phyloP scores from a whole-genome alignment of 1,140 invertebrate genomes.

The Matsumurasca onukii region DNA sequence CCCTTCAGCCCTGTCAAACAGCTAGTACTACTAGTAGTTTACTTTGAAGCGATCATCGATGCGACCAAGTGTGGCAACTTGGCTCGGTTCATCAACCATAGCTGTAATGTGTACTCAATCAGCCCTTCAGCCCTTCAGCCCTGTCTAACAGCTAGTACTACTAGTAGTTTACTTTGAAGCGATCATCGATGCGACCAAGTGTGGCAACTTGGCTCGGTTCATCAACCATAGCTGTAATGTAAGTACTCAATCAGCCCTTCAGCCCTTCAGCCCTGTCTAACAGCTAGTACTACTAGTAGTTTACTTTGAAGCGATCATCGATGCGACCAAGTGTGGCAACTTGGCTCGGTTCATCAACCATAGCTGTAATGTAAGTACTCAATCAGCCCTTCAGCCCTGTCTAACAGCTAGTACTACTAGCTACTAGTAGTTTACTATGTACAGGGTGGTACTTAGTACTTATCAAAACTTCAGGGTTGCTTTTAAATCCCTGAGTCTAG shows the following conservation, averaged over 20 bases:
- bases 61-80: constrained; percentile 98
- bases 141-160: too few relatives aligned
- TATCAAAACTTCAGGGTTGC: too few relatives aligned
- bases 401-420: too few relatives aligned
- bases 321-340: constrained; percentile 98
- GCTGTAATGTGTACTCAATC: constrained; percentile 99
- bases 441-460: too few relatives aligned
- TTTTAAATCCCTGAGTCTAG: too few relatives aligned
- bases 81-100: constrained; percentile 99
- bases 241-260: too few relatives aligned
- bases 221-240: constrained; percentile 99
- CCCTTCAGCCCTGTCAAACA: too few relatives aligned
- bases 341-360: constrained; percentile 99
- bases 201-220: constrained; percentile 96
- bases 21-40: constrained; percentile 97
- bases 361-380: constrained; percentile 98
- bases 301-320: constrained; percentile 95
- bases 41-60: constrained; percentile 96
- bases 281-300: constrained; percentile 98
- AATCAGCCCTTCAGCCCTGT: too few relatives aligned
- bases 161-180: constrained; percentile 97
- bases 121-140: too few relatives aligned
- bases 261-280: too few relatives aligned
- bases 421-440: too few relatives aligned
- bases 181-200: constrained; percentile 98